A percentile compares a stretch with the other conserved stretches of the same genome.
phyloP scores from a whole-genome alignment of 2,888 invertebrate species.

The Trilocha varians region DNA sequence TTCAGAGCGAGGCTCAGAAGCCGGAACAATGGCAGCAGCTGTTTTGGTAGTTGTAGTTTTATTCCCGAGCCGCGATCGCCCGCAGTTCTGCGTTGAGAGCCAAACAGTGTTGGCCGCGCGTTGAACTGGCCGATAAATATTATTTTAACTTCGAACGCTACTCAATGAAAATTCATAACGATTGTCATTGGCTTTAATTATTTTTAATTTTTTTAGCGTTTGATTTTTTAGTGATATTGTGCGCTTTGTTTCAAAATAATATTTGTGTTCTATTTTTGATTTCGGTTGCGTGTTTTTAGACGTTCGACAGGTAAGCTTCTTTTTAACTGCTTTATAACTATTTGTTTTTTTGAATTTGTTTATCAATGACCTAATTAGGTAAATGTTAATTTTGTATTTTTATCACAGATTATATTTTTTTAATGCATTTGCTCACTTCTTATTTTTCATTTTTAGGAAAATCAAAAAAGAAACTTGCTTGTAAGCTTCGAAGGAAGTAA shows the following conservation, averaged over 20 bases:
- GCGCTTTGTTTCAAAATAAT: constrained; percentile 14
- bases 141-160: constrained; percentile 32
- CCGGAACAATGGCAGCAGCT: background rate
- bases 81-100: constrained; percentile 53
- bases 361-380: too few species aligned
- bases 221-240: constrained; percentile 35
- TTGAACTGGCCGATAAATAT: constrained; percentile 19
- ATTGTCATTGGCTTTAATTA: constrained; percentile 37
- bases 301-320: constrained; percentile 26
- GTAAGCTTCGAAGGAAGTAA: background rate
- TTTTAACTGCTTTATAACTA: background rate
- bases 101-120: constrained; percentile 41
- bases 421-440: too few species aligned
- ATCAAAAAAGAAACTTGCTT: background rate
- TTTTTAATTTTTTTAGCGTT: constrained; percentile 19
- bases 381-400: too few species aligned
- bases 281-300: constrained; percentile 15
- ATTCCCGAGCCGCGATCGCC: constrained; percentile 19
- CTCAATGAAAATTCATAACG: constrained; percentile 36
- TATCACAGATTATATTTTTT: too few species aligned
- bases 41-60: background rate
- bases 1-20: too few species aligned
- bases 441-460: background rate
- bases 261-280: constrained; percentile 19
- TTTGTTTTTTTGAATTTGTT: too few species aligned